These are phyloP conservation scores for Pollenia labialis DNA, from an alignment of 2,888 invertebrate species.

Conservation along the genomic window DNA sequence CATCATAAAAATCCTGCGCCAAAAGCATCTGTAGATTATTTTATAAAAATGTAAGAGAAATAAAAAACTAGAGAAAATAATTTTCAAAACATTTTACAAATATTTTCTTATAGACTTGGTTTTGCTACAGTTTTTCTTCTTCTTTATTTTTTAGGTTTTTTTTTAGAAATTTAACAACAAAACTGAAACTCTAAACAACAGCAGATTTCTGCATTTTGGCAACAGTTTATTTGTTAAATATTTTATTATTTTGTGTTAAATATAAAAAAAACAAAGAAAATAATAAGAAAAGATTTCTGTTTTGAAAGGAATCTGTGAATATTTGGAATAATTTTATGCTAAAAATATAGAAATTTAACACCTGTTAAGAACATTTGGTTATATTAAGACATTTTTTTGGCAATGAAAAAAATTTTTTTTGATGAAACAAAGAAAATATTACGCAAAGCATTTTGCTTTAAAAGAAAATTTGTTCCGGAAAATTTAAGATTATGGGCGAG, in stretches of 20 bases:
- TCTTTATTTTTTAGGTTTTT: slow-evolving; percentile 35
- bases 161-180: slow-evolving; percentile 30
- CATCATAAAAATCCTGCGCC: slow-evolving; percentile 69
- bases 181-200: slow-evolving; percentile 41
- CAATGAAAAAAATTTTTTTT: slow-evolving; percentile 12
- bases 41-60: slow-evolving; percentile 53
- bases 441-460: too few relatives aligned
- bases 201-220: slow-evolving; percentile 30
- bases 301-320: slow-evolving; percentile 20
- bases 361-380: slow-evolving; percentile 57
- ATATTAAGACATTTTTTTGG: slow-evolving; percentile 45
- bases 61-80: slow-evolving; percentile 5
- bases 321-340: slow-evolving; percentile 40
- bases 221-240: slow-evolving; percentile 60
- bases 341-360: slow-evolving; percentile 46
- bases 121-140: slow-evolving; percentile 17
- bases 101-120: background rate
- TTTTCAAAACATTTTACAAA: slow-evolving; percentile 46
- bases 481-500: too few relatives aligned
- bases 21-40: slow-evolving; percentile 66
- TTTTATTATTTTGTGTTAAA: slow-evolving; percentile 24
- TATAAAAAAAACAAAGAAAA: background rate
- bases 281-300: background rate
- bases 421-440: background rate
- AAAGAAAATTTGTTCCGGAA: too few relatives aligned